A percentile compares a stretch with the other conserved stretches of the same genome.
Conservation (phyloP, 2,797 vertebrate genomes). For the Clamator glandarius region DNA sequence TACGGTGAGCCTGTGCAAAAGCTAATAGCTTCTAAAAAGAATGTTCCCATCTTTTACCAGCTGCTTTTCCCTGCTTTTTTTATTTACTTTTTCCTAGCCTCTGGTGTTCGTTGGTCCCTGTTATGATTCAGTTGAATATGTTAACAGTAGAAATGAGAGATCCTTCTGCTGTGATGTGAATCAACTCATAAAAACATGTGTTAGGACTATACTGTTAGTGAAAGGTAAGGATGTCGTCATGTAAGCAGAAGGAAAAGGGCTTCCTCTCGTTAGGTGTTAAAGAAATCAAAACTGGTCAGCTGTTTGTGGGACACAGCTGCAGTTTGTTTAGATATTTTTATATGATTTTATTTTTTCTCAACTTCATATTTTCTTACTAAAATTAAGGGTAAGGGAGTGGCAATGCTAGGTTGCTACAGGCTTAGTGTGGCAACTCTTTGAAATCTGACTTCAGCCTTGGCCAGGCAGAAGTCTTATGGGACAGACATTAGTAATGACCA, state of each 20-base stretch:
- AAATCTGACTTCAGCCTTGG: not conserved
- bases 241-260: not conserved
- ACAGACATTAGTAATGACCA: not conserved
- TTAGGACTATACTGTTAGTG: not conserved
- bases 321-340: not conserved
- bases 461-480: not conserved
- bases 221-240: not conserved
- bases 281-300: not conserved
- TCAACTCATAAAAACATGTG: not conserved
- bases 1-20: not conserved
- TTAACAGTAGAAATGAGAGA: not conserved
- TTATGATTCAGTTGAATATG: not conserved
- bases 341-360: not conserved
- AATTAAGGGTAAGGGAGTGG: not conserved
- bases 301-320: not conserved
- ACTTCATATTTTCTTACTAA: not conserved
- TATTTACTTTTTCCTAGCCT: not conserved
- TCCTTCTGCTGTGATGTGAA: not conserved
- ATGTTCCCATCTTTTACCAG: not conserved
- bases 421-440: not conserved
- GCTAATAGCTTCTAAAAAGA: not conserved
- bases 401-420: not conserved
- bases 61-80: not conserved
- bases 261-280: not conserved
- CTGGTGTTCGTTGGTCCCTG: not conserved